A percentile compares a stretch with the other conserved stretches of the same genome.
These are phyloP conservation scores for Murina feae DNA, from an alignment of 2,113 vertebrate genomes.

Conservation along the genomic window DNA sequence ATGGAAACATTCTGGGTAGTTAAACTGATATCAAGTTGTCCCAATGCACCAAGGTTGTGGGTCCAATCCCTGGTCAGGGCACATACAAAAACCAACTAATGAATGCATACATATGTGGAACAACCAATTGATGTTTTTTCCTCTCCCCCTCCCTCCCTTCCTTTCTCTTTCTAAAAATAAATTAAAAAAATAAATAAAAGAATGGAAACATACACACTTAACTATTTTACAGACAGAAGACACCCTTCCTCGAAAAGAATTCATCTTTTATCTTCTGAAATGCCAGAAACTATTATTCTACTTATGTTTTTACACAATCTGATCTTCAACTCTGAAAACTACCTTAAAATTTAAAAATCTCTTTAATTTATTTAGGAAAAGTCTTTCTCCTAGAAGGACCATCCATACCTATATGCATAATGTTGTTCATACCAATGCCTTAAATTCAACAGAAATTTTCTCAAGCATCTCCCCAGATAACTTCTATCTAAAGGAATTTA, in stretches of 20 bases:
- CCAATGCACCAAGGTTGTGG: not conserved
- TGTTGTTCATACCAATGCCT: not conserved
- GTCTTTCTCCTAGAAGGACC: not conserved
- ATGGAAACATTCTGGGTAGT: not conserved
- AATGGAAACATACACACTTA: not conserved
- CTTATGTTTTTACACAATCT: not conserved
- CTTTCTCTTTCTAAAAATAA: not conserved
- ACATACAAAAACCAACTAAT: not conserved
- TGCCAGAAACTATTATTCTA: not conserved
- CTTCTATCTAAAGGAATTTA: slow-evolving; percentile 67
- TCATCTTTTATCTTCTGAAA: not conserved
- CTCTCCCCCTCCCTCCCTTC: not conserved
- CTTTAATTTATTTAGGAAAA: not conserved
- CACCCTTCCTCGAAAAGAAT: not conserved
- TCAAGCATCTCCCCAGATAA: slow-evolving; percentile 33
- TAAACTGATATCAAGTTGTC: not conserved
- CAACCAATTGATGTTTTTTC: not conserved
- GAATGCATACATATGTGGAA: not conserved
- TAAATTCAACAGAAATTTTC: slow-evolving; percentile 17
- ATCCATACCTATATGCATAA: not conserved
- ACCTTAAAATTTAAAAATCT: slow-evolving; percentile 17
- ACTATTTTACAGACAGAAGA: not conserved
- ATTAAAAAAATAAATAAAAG: not conserved
- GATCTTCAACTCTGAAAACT: slow-evolving; percentile 34
- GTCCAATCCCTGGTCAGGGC: not conserved